A percentile compares a stretch with the other conserved stretches of the same genome.
These are phyloP conservation scores for Melopsittacus undulatus DNA, from an alignment of 2,797 vertebrate genomes.

Conservation along the genomic window DNA sequence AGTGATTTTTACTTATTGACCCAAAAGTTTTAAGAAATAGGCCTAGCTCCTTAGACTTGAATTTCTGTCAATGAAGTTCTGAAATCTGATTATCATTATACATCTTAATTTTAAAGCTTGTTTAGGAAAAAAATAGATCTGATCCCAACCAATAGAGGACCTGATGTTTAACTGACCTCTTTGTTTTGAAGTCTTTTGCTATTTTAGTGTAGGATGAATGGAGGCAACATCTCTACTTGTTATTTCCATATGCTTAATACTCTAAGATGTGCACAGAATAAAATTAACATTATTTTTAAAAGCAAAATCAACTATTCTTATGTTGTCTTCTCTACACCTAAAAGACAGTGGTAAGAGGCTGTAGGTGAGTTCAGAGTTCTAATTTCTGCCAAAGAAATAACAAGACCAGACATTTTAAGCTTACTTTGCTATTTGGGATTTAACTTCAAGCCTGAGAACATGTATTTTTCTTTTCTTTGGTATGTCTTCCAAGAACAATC, in stretches of 20 bases:
- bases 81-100: not conserved
- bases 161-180: not conserved
- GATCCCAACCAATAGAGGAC: not conserved
- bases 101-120: not conserved
- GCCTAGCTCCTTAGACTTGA: not conserved
- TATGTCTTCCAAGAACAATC: not conserved
- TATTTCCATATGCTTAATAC: not conserved
- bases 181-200: not conserved
- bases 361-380: not conserved
- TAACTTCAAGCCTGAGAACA: not conserved
- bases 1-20: not conserved
- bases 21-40: not conserved
- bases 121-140: not conserved
- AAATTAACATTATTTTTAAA: not conserved
- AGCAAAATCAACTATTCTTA: not conserved
- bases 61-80: not conserved
- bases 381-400: not conserved
- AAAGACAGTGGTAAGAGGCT: not conserved
- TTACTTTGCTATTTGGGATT: not conserved
- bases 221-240: not conserved
- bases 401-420: not conserved
- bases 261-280: not conserved
- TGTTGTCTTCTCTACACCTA: not conserved
- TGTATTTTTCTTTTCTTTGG: not conserved
- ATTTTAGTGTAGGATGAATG: not conserved